Evolutionary conservation across 2,113 vertebrate species (phyloP), one percentile per base, ranked within the genome.

Genomic region (Trichomycterus rosablanca): DNA sequence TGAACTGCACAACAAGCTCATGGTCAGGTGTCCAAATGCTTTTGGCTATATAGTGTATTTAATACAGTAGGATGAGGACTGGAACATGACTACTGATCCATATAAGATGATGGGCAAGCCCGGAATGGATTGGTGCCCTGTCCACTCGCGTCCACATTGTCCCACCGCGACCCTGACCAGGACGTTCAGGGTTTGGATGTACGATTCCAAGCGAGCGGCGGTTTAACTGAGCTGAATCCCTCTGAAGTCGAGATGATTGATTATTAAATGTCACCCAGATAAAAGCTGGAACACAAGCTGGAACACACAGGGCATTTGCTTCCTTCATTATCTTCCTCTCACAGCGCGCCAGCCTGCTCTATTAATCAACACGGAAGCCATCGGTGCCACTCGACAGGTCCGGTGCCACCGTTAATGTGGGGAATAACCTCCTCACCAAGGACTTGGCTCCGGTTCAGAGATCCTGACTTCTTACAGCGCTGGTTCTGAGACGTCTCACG

Each of bases 281-380:
- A 67, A 67, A 63, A 43, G 37, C 53, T 58, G 59, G 11, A 57
- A 63, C 64, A 67, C n/a, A 51, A 15, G 50, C 23, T 58, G 11
- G 32, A 59, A 67, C 64, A 72, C 52, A 67, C 42, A 67, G 59
- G 46, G 52, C 53, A 67, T n/a, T 66, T 58, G 46, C 52, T 66
- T 71, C 52, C 63, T 67, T 67, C 63, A 67, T 71, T 66, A 71
- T 71, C 52, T 71, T 46, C 55, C 46, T 39, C 45, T 67, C 49
- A 28, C 63, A 63, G 70, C 40, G 57, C 24, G n/a, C 53, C 57
- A 61, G 64, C 37, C 37, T 34, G 64, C 58, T 40, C 70, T 57
- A 63, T 72, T 63, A 72, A 72, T 72, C 59, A 72, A 30, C 68
- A 34, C 58, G 58, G 63, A 57, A 40, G 58, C 35, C 53, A 40